Evolutionary conservation across 2,888 invertebrate species (phyloP).

Genomic region (Stenodema calcarata): DNA sequence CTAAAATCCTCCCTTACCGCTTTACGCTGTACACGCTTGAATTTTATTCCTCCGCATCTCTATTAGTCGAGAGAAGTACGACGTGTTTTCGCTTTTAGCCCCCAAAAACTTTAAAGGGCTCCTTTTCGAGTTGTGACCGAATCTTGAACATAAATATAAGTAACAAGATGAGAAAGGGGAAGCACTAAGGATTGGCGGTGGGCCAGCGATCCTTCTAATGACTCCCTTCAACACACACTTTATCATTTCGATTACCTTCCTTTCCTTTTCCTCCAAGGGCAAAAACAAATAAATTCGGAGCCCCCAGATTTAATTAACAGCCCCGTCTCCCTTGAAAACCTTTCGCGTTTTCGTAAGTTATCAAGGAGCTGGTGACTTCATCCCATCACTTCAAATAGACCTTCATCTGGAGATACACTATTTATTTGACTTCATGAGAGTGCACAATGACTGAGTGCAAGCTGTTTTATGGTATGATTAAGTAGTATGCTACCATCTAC

Average conservation of each 20-base stretch:
- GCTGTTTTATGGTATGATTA: no score
- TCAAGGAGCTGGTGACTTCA: neutral
- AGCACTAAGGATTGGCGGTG: constrained; percentile 37
- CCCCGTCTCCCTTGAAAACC: neutral
- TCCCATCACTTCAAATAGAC: neutral
- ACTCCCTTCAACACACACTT: constrained; percentile 49
- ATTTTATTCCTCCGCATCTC: neutral
- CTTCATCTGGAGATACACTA: neutral
- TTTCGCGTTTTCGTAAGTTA: neutral
- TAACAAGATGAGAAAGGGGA: constrained; percentile 38
- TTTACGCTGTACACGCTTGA: neutral
- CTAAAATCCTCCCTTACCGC: neutral
- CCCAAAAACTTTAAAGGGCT: constrained; percentile 15
- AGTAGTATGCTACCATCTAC: no score
- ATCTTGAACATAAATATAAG: constrained; percentile 45
- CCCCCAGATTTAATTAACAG: constrained; percentile 47
- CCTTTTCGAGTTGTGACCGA: constrained; percentile 26
- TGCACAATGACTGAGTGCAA: no score
- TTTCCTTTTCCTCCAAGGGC: constrained; percentile 23
- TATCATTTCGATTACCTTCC: constrained; percentile 48
- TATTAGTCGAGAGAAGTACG: neutral
- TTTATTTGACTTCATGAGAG: no score
- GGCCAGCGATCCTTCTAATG: constrained; percentile 41
- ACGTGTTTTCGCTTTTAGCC: constrained; percentile 1
- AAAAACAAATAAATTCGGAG: constrained; percentile 47